Conservation (phyloP, 2,888 invertebrate genomes). For the Candidula unifasciata region DNA sequence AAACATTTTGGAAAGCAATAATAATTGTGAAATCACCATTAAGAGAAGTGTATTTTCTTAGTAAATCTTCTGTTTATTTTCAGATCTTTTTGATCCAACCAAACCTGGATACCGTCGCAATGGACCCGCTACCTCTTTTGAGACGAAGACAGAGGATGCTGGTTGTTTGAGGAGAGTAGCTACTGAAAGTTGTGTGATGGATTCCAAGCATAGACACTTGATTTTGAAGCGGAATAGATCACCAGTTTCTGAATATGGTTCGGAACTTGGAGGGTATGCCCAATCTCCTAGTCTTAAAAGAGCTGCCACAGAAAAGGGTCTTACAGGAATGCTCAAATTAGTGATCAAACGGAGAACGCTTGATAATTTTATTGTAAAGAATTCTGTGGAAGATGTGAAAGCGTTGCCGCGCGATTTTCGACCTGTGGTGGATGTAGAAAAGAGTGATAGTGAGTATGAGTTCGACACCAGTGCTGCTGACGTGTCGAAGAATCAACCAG, state of each 20-base stretch:
- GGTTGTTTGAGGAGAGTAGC: neutral
- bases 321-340: constrained; percentile 44
- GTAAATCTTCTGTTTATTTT: neutral
- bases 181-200: neutral
- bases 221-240: neutral
- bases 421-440: constrained; percentile 49
- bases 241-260: neutral
- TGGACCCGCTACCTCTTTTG: neutral
- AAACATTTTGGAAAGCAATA: no score
- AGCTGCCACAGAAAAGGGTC: constrained; percentile 28
- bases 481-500: constrained; percentile 18
- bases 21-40: neutral
- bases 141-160: neutral
- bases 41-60: neutral
- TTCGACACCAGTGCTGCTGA: constrained; percentile 30
- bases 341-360: constrained; percentile 42
- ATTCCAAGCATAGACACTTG: neutral
- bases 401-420: constrained; percentile 32
- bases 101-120: neutral
- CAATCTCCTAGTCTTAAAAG: constrained; percentile 27
- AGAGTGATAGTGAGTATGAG: constrained; percentile 51
- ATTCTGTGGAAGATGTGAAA: constrained; percentile 23
- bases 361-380: constrained; percentile 43
- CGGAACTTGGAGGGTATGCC: neutral
- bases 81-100: constrained; percentile 1